A percentile compares a stretch with the other conserved stretches of the same genome.
Conservation (phyloP, 2,113 vertebrate genomes). For the Myrmophylax atrothorax region DNA sequence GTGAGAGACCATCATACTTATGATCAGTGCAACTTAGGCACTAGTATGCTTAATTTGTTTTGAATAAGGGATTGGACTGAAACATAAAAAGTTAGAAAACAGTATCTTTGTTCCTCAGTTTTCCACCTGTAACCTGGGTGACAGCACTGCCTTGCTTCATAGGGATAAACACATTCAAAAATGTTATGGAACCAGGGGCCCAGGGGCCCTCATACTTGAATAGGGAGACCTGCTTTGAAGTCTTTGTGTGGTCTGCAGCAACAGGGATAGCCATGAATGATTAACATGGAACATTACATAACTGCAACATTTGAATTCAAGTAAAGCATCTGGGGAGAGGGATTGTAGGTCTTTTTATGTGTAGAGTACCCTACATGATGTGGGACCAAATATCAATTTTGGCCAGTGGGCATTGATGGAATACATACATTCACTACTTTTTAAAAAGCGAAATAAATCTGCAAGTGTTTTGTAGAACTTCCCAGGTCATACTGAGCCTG, state of each 20-base stretch:
- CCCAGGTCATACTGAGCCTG: neutral
- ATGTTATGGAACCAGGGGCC: neutral
- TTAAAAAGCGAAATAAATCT: neutral
- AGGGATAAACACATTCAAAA: neutral
- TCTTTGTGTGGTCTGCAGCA: neutral
- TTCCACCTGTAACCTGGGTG: neutral
- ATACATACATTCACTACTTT: neutral
- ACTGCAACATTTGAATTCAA: neutral
- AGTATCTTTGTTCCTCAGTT: neutral
- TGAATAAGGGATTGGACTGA: neutral
- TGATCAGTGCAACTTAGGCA: neutral
- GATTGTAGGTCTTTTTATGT: neutral
- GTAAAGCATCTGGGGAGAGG: neutral
- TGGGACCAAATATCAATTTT: neutral
- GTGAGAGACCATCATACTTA: neutral
- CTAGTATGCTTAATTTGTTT: neutral
- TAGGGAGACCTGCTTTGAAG: neutral
- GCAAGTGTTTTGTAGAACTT: slow-evolving; percentile 10
- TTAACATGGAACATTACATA: neutral
- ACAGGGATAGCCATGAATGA: neutral
- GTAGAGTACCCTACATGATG: neutral
- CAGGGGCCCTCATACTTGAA: neutral
- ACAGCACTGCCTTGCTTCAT: neutral
- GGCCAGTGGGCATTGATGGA: neutral
- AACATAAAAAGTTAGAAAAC: neutral